Base-by-base conservation (phyloP, 2,888 invertebrate species). In the Diaprepes abbreviatus region DNA sequence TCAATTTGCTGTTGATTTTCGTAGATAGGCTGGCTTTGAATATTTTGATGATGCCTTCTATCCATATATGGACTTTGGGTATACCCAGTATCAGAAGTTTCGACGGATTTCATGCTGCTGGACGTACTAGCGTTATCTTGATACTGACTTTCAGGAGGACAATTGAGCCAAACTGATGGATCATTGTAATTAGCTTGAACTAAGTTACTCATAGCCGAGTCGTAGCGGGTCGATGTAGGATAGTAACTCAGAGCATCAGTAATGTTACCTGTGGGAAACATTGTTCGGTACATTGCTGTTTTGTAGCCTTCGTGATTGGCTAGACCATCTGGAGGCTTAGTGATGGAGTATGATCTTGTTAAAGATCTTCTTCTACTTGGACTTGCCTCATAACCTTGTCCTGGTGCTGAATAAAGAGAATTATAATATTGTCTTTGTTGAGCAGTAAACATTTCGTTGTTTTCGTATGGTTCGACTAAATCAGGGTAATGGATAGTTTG, bases 191-290 rank as follows among this genome's bases (percentile, higher is more conserved):
- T 89, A 50, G 87, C 85, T 48, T 83, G 82, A 16, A 89, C 88
- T 55, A 88, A 81, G 80, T 86, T 86, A 74, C 87, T 86, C 31
- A 86, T 85, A 31, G 86, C 85, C 2, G 79, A 75, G 7, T 89
- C 89, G 75, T 89, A 89, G 73, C 89, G 83, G 57, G 87, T 88
- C 33, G 90, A 91, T 1, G 91, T 92, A 1, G 94, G 94, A 82
- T 94, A 94, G 77, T 93, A 94, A 0, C 92, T 92, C 5, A 94
- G 84, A 10, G 93, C 92, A 81, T 94, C 94, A 0, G 93, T 94
- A 19, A 94, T 87, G 80, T 88, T 89, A 3, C 91, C 90, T 1
- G 90, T 88, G 38, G 92, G 92, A 78, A 91, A 92, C 85, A 89
- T 90, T 31, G 89, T 86, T 64, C 91, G 87, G 78, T 90, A 89